Evolutionary conservation across 2,797 vertebrate species (phyloP).

Genomic region (Rhinichthys osculus): DNA sequence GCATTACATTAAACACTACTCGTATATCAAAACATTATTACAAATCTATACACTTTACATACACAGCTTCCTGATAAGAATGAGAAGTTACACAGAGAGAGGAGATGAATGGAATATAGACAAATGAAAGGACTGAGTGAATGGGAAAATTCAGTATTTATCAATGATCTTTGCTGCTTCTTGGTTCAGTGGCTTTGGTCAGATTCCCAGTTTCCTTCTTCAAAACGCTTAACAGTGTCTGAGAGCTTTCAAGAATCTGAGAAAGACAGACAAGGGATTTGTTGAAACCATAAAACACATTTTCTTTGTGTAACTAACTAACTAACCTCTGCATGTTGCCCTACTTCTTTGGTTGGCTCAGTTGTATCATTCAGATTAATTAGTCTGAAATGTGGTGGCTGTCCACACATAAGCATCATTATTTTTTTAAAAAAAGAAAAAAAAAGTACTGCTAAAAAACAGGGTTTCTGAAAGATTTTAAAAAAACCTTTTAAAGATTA

Average conservation of each 20-base stretch:
- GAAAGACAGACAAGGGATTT: background rate
- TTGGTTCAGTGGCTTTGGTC: conserved; percentile 79
- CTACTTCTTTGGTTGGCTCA: background rate
- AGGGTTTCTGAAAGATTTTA: background rate
- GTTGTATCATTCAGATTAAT: background rate
- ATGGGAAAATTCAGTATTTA: background rate
- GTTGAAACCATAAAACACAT: background rate
- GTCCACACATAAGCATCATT: background rate
- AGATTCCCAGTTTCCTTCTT: conserved; percentile 87
- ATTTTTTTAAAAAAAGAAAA: background rate
- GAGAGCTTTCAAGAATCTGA: conserved; percentile 94
- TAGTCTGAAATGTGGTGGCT: background rate
- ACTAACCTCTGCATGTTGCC: background rate
- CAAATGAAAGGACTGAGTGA: background rate
- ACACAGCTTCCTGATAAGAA: conserved; percentile 12
- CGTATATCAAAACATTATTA: conserved; percentile 47
- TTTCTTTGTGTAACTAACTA: background rate
- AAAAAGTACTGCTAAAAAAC: background rate
- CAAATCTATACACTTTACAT: conserved; percentile 43
- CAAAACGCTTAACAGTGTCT: conserved; percentile 87
- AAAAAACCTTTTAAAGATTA: background rate
- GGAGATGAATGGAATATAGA: background rate
- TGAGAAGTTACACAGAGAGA: background rate
- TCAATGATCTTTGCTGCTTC: conserved; percentile 66
- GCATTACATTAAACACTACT: conserved; percentile 21